These are phyloP conservation scores for Dynastes grantii DNA, from an alignment of 2,888 invertebrate genomes.

Conservation along the genomic window DNA sequence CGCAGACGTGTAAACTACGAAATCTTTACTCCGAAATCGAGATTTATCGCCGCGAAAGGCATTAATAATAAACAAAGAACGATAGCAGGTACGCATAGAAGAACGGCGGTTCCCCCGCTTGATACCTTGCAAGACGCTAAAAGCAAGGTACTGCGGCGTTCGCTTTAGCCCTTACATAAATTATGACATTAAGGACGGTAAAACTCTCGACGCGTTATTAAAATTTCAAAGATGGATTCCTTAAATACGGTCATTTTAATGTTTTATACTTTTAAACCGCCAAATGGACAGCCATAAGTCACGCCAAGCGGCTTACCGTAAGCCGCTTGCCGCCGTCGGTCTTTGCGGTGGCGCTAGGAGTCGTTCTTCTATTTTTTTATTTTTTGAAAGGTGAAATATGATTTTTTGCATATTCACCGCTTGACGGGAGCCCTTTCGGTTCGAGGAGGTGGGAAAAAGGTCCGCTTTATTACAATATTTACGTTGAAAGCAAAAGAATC, in stretches of 20 bases:
- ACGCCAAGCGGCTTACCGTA: conserved; percentile 55
- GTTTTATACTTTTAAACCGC: conserved; percentile 63
- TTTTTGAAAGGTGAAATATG: conserved; percentile 25
- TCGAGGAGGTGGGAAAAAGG: too few relatives aligned
- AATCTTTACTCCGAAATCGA: conserved; percentile 28
- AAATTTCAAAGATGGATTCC: conserved; percentile 61
- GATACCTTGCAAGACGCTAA: not conserved
- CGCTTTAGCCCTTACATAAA: conserved; percentile 60
- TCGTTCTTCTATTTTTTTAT: not conserved
- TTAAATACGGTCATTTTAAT: conserved; percentile 64
- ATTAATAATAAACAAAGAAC: conserved; percentile 36
- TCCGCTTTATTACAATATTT: too few relatives aligned
- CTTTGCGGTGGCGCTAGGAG: not conserved
- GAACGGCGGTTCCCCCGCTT: not conserved
- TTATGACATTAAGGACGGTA: conserved; percentile 62
- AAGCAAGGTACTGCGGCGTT: not conserved
- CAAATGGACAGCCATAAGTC: conserved; percentile 65
- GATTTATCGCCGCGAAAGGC: conserved; percentile 39
- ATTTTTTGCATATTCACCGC: not conserved
- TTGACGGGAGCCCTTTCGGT: too few relatives aligned
- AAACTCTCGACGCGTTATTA: conserved; percentile 64
- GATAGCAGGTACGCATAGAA: not conserved
- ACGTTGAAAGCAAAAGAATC: too few relatives aligned
- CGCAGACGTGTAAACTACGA: not conserved
- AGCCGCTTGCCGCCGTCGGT: conserved; percentile 47